phyloP scores from a whole-genome alignment of 2,797 vertebrate genomes.

The Sus cebifrons region DNA sequence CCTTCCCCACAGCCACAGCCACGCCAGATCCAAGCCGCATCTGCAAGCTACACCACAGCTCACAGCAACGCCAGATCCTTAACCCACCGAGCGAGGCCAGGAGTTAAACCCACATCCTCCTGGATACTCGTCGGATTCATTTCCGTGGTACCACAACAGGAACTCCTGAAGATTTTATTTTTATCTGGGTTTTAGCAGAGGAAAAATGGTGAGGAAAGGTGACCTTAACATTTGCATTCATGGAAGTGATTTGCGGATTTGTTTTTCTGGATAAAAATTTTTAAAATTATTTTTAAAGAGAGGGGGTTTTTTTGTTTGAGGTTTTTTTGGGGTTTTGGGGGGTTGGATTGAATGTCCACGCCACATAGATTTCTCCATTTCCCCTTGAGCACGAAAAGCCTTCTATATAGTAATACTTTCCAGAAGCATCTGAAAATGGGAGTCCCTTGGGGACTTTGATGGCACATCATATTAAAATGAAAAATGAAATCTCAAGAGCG shows the following conservation, averaged over 20 bases:
- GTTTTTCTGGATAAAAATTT: neutral
- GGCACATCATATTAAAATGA: slow-evolving; percentile 47
- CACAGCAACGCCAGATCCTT: too few relatives aligned
- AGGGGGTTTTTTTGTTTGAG: neutral
- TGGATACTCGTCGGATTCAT: too few relatives aligned
- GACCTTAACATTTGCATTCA: neutral
- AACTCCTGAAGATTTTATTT: neutral
- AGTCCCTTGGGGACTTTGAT: neutral
- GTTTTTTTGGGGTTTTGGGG: too few relatives aligned
- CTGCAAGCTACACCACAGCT: too few relatives aligned
- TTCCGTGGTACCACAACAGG: too few relatives aligned
- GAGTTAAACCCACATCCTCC: too few relatives aligned
- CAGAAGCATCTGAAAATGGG: slow-evolving; percentile 31
- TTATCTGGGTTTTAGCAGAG: slow-evolving; percentile 17
- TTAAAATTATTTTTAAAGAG: neutral
- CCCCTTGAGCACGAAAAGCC: neutral
- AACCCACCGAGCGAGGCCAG: too few relatives aligned
- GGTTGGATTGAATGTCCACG: slow-evolving; percentile 6
- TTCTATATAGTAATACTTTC: neutral
- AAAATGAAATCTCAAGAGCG: slow-evolving; percentile 49
- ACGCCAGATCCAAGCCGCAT: too few relatives aligned
- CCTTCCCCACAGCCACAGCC: too few relatives aligned
- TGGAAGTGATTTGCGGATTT: neutral
- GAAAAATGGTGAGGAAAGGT: neutral
- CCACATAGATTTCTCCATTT: neutral